Evolutionary conservation across 2,888 invertebrate species (phyloP).

Genomic region (Mactromeris polynyma): DNA sequence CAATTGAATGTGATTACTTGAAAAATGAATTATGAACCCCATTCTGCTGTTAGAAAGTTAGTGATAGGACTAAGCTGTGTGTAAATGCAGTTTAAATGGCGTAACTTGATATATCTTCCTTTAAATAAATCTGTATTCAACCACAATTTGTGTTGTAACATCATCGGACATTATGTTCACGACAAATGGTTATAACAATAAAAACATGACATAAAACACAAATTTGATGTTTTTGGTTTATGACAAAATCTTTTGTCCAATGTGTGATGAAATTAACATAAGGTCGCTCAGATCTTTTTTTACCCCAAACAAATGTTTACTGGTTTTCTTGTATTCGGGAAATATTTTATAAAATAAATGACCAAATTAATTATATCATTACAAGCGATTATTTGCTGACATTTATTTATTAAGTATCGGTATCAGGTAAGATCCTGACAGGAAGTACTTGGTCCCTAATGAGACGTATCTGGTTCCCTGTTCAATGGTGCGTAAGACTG

Average conservation of each 20-base stretch:
- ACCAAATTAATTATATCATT: slow-evolving; percentile 10
- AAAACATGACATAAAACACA: slow-evolving; percentile 4
- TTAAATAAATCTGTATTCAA: background rate
- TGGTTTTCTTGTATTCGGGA: background rate
- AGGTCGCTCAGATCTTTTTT: background rate
- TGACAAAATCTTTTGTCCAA: background rate
- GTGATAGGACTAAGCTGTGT: background rate
- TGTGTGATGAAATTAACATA: slow-evolving; percentile 10
- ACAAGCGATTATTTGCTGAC: background rate
- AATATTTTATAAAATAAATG: background rate
- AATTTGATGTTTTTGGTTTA: background rate
- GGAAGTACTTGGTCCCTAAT: slow-evolving; percentile 7
- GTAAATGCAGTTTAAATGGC: slow-evolving; percentile 6
- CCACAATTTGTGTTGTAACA: background rate
- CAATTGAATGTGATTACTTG: slow-evolving; percentile 20
- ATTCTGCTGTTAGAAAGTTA: background rate
- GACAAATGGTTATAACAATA: background rate
- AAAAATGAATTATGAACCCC: slow-evolving; percentile 10
- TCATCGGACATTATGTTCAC: background rate
- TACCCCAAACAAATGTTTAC: background rate
- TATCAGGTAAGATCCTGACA: background rate
- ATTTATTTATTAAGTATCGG: background rate
- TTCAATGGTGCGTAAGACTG: background rate
- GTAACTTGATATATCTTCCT: slow-evolving; percentile 11
- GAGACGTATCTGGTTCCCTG: background rate